phyloP scores from a whole-genome alignment of 2,888 invertebrate species.

The Orgyia antiqua region DNA sequence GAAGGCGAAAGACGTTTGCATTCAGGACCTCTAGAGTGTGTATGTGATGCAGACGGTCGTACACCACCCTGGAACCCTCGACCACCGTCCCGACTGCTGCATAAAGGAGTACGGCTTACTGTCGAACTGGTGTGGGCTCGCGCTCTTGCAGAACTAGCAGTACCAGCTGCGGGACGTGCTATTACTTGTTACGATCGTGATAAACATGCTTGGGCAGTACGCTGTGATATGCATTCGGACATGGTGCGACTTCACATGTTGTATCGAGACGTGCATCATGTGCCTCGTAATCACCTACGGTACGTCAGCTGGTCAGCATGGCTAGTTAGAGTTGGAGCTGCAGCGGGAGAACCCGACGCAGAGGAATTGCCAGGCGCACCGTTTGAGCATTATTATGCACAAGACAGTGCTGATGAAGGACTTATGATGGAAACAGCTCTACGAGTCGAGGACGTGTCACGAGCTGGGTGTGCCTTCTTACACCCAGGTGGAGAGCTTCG shows the following conservation, averaged over 20 bases:
- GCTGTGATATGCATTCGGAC: constrained; percentile 87
- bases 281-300: constrained; percentile 85
- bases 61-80: constrained; percentile 85
- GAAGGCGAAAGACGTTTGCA: constrained; percentile 82
- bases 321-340: constrained; percentile 70
- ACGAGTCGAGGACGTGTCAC: constrained; percentile 83
- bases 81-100: constrained; percentile 78
- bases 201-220: constrained; percentile 88
- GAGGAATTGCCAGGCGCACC: constrained; percentile 84
- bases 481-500: constrained; percentile 85
- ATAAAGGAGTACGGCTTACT: constrained; percentile 82
- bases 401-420: constrained; percentile 87
- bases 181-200: constrained; percentile 87
- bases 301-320: constrained; percentile 86
- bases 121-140: constrained; percentile 87
- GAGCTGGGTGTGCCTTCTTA: constrained; percentile 82
- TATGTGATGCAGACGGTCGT: constrained; percentile 83
- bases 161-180: constrained; percentile 77
- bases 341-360: constrained; percentile 80
- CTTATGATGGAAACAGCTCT: constrained; percentile 89
- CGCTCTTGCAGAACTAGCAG: constrained; percentile 71
- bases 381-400: constrained; percentile 88
- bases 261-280: constrained; percentile 86
- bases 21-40: constrained; percentile 83
- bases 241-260: constrained; percentile 85